Percentiles rank a stretch among this genome's conserved stretches.
phyloP scores from a whole-genome alignment of 2,888 invertebrate genomes.

The Formica aserva region DNA sequence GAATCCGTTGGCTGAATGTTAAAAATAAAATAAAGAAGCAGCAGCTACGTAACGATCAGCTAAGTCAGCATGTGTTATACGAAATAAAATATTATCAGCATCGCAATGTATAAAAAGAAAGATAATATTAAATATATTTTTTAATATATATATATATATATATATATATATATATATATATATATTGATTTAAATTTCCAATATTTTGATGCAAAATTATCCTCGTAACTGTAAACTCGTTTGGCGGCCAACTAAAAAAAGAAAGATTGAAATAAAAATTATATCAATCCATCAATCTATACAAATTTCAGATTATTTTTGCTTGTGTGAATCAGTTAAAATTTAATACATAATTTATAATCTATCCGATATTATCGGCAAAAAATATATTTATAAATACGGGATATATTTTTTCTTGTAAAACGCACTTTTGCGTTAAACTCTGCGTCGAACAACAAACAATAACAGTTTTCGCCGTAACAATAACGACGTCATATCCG shows the following conservation, averaged over 20 bases:
- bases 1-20: neutral
- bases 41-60: neutral
- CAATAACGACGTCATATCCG: slow-evolving; percentile 26
- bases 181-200: neutral
- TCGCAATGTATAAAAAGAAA: neutral
- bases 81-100: neutral
- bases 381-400: neutral
- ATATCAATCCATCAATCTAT: neutral
- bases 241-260: neutral
- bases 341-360: slow-evolving; percentile 3
- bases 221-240: neutral
- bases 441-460: neutral
- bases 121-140: neutral
- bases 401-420: neutral
- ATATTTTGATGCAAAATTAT: neutral
- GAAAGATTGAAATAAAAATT: neutral
- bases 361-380: neutral
- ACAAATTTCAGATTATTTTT: neutral
- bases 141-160: no score
- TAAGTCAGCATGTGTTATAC: neutral
- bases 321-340: neutral
- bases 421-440: neutral
- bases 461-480: slow-evolving; percentile 3
- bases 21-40: slow-evolving; percentile 18
- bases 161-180: no score